Percentiles rank a stretch among this genome's conserved stretches.
These are phyloP conservation scores for Siniperca undulata DNA, from an alignment of 2,797 vertebrate genomes.

Conservation along the genomic window DNA sequence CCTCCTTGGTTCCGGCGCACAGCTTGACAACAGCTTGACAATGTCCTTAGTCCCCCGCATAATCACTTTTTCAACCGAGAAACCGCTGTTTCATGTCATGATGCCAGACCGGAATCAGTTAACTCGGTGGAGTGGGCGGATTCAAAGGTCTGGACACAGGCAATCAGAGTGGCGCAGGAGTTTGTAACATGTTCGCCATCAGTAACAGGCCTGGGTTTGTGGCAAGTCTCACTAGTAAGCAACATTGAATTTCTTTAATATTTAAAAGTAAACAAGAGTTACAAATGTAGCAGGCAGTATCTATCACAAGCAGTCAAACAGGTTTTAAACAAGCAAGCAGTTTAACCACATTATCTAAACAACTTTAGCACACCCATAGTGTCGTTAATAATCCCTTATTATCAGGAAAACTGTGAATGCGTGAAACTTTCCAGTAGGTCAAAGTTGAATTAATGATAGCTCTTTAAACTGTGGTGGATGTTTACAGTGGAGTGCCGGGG, in stretches of 20 bases:
- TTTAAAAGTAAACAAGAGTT: not conserved
- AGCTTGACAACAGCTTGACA: too few relatives aligned
- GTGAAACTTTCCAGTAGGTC: too few relatives aligned
- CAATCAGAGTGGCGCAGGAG: too few relatives aligned
- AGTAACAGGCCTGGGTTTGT: not conserved
- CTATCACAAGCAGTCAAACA: not conserved
- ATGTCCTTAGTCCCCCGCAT: too few relatives aligned
- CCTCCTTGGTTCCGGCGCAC: too few relatives aligned
- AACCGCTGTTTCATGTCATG: too few relatives aligned
- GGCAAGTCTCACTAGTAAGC: not conserved
- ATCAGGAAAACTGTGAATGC: not conserved
- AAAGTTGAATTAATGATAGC: too few relatives aligned
- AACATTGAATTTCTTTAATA: not conserved
- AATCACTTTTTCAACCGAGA: too few relatives aligned
- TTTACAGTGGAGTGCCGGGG: too few relatives aligned
- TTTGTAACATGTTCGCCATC: not conserved
- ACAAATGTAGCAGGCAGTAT: not conserved
- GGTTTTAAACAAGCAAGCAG: not conserved
- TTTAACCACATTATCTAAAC: not conserved
- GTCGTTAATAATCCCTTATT: not conserved
- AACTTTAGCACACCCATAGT: not conserved
- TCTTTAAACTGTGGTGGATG: not conserved
- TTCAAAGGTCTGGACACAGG: too few relatives aligned
- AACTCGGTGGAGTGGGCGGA: too few relatives aligned
- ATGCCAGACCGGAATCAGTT: too few relatives aligned